Conservation (phyloP, 2,113 vertebrate species). For the Pipa parva region DNA sequence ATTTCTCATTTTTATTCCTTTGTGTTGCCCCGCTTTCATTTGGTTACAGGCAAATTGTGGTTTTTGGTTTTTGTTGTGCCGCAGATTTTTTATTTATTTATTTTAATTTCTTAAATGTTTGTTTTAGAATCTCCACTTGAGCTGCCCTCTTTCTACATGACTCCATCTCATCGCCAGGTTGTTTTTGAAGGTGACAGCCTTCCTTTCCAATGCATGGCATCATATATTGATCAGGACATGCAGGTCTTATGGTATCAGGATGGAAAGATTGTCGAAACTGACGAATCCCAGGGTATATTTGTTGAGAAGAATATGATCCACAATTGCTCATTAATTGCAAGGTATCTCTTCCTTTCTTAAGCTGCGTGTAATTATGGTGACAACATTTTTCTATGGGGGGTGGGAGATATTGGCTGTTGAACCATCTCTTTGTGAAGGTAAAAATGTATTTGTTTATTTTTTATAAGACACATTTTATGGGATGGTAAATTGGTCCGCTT, state of each 20-base stretch:
- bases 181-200: constrained; percentile 96
- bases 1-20: too few species aligned
- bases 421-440: too few species aligned
- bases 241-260: constrained; percentile 96
- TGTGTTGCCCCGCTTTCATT: too few species aligned
- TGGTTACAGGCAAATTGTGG: too few species aligned
- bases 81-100: background rate
- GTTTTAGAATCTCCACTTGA: constrained; percentile 84
- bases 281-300: constrained; percentile 88
- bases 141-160: constrained; percentile 92
- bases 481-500: too few species aligned
- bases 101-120: constrained; percentile 9
- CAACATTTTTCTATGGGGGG: too few species aligned
- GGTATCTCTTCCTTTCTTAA: constrained; percentile 63
- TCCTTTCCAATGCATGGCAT: constrained; percentile 94
- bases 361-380: too few species aligned
- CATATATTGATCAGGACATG: constrained; percentile 92
- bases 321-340: constrained; percentile 94
- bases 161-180: constrained; percentile 88
- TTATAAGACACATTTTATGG: too few species aligned
- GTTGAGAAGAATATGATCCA: constrained; percentile 94
- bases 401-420: too few species aligned
- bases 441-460: too few species aligned
- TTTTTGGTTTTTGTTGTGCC: too few species aligned
- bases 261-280: constrained; percentile 83